Conservation (phyloP, 2,888 invertebrate species). For the Reticulitermes lucifugus region DNA sequence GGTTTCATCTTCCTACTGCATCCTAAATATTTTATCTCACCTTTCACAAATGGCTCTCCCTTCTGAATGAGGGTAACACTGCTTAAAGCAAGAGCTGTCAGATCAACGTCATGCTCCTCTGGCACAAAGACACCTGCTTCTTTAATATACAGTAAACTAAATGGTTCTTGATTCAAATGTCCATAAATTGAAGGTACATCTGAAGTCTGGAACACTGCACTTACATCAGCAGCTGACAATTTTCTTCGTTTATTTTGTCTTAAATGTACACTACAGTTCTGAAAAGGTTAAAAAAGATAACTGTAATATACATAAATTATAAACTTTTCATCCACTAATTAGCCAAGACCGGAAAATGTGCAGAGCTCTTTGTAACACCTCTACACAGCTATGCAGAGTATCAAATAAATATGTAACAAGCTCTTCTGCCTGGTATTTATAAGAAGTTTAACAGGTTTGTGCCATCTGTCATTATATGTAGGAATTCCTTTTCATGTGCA, state of each 20-base stretch:
- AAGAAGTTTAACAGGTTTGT: too few species aligned
- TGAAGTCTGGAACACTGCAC: slow-evolving; percentile 48
- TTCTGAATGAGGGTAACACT: slow-evolving; percentile 26
- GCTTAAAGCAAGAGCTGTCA: slow-evolving; percentile 34
- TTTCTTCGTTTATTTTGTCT: slow-evolving; percentile 51
- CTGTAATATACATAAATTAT: too few species aligned
- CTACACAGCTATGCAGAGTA: too few species aligned
- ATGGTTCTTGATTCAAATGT: slow-evolving; percentile 29
- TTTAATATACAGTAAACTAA: slow-evolving; percentile 41
- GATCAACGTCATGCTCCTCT: slow-evolving; percentile 49
- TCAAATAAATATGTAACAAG: too few species aligned
- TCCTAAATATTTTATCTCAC: slow-evolving; percentile 21
- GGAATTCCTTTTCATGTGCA: too few species aligned
- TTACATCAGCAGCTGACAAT: slow-evolving; percentile 50
- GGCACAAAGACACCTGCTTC: slow-evolving; percentile 50
- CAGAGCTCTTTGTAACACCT: too few species aligned
- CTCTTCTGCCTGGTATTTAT: too few species aligned
- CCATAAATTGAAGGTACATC: slow-evolving; percentile 51
- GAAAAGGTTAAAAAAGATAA: slow-evolving; percentile 25
- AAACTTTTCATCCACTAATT: too few species aligned
- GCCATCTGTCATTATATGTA: too few species aligned
- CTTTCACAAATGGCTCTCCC: slow-evolving; percentile 43
- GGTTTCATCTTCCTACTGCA: too few species aligned
- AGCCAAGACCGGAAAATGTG: too few species aligned
- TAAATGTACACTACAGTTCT: slow-evolving; percentile 51